phyloP scores from a whole-genome alignment of 1,140 invertebrate species.

The Apis laboriosa region DNA sequence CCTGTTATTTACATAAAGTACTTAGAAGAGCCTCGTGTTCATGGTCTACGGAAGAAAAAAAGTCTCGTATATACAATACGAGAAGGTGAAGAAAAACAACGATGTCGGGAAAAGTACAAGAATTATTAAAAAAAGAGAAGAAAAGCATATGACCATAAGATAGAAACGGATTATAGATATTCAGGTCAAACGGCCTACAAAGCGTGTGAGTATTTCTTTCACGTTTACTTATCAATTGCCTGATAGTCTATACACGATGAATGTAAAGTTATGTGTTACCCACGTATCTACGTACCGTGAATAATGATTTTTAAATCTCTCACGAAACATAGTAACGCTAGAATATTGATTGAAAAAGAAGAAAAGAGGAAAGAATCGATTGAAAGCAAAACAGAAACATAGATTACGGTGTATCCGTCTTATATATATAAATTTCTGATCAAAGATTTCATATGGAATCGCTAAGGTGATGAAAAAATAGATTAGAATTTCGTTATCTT shows the following conservation, averaged over 20 bases:
- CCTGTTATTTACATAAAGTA: conserved; percentile 36
- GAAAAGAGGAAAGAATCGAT: not conserved
- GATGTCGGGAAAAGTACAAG: not conserved
- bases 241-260: conserved; percentile 9
- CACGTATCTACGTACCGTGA: not conserved
- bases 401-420: not conserved
- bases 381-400: not conserved
- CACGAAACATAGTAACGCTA: not conserved
- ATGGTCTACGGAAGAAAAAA: conserved; percentile 10
- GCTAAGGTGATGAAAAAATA: too few species aligned
- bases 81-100: conserved; percentile 18
- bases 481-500: too few species aligned
- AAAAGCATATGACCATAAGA: conserved; percentile 4
- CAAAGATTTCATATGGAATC: too few species aligned
- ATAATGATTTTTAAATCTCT: conserved; percentile 10
- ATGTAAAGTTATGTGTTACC: not conserved
- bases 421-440: not conserved
- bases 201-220: conserved; percentile 32
- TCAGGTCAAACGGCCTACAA: conserved; percentile 37
- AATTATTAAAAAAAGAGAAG: conserved; percentile 8
- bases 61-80: not conserved
- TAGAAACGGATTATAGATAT: conserved; percentile 42
- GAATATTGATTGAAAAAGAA: not conserved
- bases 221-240: conserved; percentile 32
- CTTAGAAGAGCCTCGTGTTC: conserved; percentile 20